Evolutionary conservation across 2,113 vertebrate genomes (phyloP).

Genomic region (Setophaga kirtlandii): DNA sequence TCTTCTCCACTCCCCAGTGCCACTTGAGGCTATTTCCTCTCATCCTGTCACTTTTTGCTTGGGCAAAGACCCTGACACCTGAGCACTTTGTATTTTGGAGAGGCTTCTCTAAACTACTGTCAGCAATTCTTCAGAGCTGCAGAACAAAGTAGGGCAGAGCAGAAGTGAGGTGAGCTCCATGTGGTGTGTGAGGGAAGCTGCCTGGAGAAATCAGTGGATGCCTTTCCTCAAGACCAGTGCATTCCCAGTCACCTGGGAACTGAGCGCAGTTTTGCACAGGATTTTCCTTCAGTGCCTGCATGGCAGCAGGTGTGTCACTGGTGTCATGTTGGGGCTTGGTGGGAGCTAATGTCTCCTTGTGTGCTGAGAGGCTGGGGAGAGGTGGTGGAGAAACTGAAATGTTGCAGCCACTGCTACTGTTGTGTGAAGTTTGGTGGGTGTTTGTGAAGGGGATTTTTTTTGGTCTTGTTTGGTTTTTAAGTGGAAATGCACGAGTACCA

Average conservation of each 20-base stretch:
- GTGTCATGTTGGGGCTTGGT: fast-evolving
- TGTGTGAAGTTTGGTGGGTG: neutral
- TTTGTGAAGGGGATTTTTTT: neutral
- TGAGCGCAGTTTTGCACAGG: neutral
- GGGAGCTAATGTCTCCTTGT: neutral
- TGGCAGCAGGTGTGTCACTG: neutral
- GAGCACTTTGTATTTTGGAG: neutral
- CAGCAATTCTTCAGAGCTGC: neutral
- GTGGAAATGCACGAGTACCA: neutral
- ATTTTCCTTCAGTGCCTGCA: neutral
- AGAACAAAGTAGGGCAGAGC: neutral
- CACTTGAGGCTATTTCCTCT: neutral
- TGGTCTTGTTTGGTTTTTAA: neutral
- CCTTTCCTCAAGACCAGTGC: neutral
- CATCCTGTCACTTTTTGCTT: neutral
- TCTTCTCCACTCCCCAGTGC: neutral
- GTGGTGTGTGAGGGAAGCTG: neutral
- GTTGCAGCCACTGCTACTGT: neutral
- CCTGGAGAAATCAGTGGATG: neutral
- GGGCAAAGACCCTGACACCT: neutral
- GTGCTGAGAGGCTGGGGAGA: neutral
- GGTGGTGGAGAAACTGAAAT: neutral
- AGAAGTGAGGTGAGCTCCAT: neutral
- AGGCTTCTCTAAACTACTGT: fast-evolving
- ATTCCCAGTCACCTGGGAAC: neutral